Conservation (phyloP, 2,113 vertebrate genomes). For the Phocoena phocoena region DNA sequence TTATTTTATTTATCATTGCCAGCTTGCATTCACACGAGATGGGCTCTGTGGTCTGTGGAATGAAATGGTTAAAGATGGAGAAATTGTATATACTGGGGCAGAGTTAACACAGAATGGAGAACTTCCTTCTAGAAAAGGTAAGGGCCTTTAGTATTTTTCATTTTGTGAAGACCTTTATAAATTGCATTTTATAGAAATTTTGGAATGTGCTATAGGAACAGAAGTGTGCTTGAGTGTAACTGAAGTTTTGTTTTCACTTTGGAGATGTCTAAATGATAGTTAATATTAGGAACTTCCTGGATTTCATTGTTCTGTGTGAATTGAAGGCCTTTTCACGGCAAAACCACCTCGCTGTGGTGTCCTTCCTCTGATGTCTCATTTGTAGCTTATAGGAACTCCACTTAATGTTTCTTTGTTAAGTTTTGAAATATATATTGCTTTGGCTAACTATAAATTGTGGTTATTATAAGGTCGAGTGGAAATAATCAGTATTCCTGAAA, state of each 20-base stretch:
- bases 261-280: background rate
- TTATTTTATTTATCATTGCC: conserved; percentile 56
- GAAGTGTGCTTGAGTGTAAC: background rate
- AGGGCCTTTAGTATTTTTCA: background rate
- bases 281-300: background rate
- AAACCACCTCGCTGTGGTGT: background rate
- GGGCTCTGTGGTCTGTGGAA: conserved; percentile 99
- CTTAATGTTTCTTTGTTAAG: background rate
- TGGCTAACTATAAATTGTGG: conserved; percentile 15
- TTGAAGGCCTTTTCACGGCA: background rate
- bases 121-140: conserved; percentile 87
- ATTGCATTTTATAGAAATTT: background rate
- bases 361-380: background rate
- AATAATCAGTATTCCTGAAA: background rate
- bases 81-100: conserved; percentile 92
- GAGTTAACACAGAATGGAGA: conserved; percentile 90
- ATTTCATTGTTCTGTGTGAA: background rate
- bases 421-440: background rate
- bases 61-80: conserved; percentile 99
- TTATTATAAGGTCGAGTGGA: background rate
- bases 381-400: background rate
- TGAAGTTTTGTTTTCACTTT: background rate
- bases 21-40: conserved; percentile 97
- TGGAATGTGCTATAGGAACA: background rate
- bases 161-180: background rate